phyloP scores from a whole-genome alignment of 2,888 invertebrate genomes.

The Chymomyza fuscimana region DNA sequence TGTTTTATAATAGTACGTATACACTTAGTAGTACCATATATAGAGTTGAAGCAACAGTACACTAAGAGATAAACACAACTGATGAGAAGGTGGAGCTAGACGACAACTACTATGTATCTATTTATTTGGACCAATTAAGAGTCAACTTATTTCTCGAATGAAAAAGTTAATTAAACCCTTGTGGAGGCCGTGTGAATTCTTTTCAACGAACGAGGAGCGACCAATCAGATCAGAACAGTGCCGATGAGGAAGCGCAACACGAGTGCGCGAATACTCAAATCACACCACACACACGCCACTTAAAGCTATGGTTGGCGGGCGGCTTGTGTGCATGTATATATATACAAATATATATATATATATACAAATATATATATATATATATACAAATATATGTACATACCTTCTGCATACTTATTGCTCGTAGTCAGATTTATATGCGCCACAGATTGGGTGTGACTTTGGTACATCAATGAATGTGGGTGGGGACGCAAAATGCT shows the following conservation, averaged over 20 bases:
- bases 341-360: background rate
- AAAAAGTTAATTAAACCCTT: slow-evolving; percentile 57
- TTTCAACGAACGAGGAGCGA: slow-evolving; percentile 48
- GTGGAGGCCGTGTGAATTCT: background rate
- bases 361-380: slow-evolving; percentile 5
- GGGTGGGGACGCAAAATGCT: background rate
- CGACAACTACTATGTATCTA: background rate
- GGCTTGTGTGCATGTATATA: slow-evolving; percentile 4
- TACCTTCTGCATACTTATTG: slow-evolving; percentile 18
- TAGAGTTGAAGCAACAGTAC: too few relatives aligned
- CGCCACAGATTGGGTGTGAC: slow-evolving; percentile 1
- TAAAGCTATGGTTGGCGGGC: background rate
- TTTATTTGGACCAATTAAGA: slow-evolving; percentile 58
- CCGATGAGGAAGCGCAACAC: slow-evolving; percentile 39
- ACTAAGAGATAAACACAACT: background rate
- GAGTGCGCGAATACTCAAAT: slow-evolving; percentile 50
- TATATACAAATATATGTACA: background rate
- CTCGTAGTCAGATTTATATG: slow-evolving; percentile 38
- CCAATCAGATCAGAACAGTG: slow-evolving; percentile 67
- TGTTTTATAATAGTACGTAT: too few relatives aligned
- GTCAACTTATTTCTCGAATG: slow-evolving; percentile 43
- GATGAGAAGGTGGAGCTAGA: background rate
- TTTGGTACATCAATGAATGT: background rate
- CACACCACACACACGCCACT: slow-evolving; percentile 25
- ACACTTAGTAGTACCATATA: too few relatives aligned